A percentile compares a stretch with the other conserved stretches of the same genome.
Evolutionary conservation across 2,888 invertebrate genomes (phyloP).

Genomic region (Rhorus exstirpatorius): DNA sequence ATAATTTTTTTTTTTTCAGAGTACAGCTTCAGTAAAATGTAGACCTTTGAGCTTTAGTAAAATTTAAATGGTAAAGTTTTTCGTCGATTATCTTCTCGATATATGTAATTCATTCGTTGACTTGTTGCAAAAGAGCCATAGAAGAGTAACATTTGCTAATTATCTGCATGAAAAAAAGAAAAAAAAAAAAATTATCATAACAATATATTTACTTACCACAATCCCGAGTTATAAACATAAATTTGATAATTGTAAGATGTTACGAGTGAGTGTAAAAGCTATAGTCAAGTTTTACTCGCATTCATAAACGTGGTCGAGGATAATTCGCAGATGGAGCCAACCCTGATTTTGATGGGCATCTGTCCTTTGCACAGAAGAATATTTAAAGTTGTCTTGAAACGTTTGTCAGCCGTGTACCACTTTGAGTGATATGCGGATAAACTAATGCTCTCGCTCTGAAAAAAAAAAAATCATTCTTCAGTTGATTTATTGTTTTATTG

Average conservation of each 20-base stretch:
- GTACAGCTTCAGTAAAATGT: too few species aligned
- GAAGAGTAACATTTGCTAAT: slow-evolving; percentile 68
- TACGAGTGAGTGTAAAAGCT: too few species aligned
- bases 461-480: neutral
- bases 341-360: slow-evolving; percentile 60
- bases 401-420: slow-evolving; percentile 61
- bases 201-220: too few species aligned
- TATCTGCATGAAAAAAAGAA: slow-evolving; percentile 54
- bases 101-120: slow-evolving; percentile 44
- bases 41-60: too few species aligned
- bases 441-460: slow-evolving; percentile 52
- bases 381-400: slow-evolving; percentile 57
- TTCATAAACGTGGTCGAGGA: slow-evolving; percentile 66
- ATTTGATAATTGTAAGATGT: too few species aligned
- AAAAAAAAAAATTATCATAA: neutral
- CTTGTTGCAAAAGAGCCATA: slow-evolving; percentile 66
- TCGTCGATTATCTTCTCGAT: too few species aligned
- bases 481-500: neutral
- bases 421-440: slow-evolving; percentile 57
- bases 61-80: too few species aligned
- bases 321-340: slow-evolving; percentile 64
- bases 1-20: too few species aligned
- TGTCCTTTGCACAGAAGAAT: slow-evolving; percentile 65
- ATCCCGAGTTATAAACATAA: too few species aligned
- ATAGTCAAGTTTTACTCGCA: slow-evolving; percentile 36